Evolutionary conservation across 2,113 vertebrate genomes (phyloP), one percentile per base, ranked within the genome.

Genomic region (Apaloderma vittatum): DNA sequence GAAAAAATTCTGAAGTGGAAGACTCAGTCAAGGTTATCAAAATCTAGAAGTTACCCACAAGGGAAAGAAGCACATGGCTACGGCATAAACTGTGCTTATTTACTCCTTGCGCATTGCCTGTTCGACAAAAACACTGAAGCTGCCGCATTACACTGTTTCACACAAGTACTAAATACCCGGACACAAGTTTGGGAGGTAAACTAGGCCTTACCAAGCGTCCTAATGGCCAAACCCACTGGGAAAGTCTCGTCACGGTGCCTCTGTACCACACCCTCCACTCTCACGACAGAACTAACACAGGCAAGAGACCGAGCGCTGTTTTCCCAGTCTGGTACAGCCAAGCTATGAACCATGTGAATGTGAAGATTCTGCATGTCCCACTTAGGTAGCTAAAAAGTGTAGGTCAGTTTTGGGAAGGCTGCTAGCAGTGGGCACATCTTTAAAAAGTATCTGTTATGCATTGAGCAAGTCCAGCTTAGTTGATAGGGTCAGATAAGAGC

Each of bases 221-320:
- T 24, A 52, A 61, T 48, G 29, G 67, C 71, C 74, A 61, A 87
- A 22, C 27, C 62, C 57, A 57, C 5, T 3, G 34, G n/a, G 24
- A 12, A 48, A 62, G 30, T 26, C 36, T 61, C 14, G 1, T 5
- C 0, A 0, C 83, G 49, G 29, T 32, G 4, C 34, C 51, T 17
- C 54, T 65, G 15, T 32, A 11, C 7, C 32, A 43, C 45, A 89
- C 5, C 15, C 80, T 65, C 34, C 51, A 2, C 48, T 72, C 36
- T 73, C 36, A n/a, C 0, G 0, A 3, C n/a, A 67, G 22, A 67
- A 22, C 32, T 43, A 57, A 88, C n/a, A 51, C 52, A 82, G 6
- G 1, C 3, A 29, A 57, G 46, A 71, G 40, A 78, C 20, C 1
- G 26, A 26, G 29, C 0, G 1, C 22, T 61, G 32, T 23, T 21